These are phyloP conservation scores for Eumeta japonica DNA, from an alignment of 1,140 invertebrate species.

Conservation along the genomic window DNA sequence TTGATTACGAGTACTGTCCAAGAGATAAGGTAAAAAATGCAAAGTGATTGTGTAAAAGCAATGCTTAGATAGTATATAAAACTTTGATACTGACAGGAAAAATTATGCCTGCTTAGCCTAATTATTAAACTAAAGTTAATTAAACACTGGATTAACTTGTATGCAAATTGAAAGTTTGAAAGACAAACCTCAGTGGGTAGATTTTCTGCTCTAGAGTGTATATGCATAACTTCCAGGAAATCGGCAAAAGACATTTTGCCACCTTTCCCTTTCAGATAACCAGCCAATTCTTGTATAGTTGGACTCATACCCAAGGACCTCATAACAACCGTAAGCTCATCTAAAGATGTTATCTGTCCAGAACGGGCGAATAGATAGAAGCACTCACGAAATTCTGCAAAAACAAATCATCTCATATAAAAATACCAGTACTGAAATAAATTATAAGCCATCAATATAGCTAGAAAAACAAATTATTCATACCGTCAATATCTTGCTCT, in stretches of 20 bases:
- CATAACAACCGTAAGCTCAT: slow-evolving; percentile 93
- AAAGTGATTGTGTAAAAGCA: too few relatives aligned
- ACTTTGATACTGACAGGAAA: too few relatives aligned
- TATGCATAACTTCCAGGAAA: slow-evolving; percentile 93
- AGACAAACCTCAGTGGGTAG: slow-evolving; percentile 77
- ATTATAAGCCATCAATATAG: slow-evolving; percentile 1
- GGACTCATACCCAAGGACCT: slow-evolving; percentile 89
- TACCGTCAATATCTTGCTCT: slow-evolving; percentile 83
- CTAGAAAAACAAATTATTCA: slow-evolving; percentile 9
- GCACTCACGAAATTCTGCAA: slow-evolving; percentile 89
- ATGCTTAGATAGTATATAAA: too few relatives aligned
- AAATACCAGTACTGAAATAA: slow-evolving; percentile 9
- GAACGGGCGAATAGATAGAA: slow-evolving; percentile 89
- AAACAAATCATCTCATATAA: slow-evolving; percentile 19
- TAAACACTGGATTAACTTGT: too few relatives aligned
- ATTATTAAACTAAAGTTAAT: too few relatives aligned
- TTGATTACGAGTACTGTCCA: too few relatives aligned
- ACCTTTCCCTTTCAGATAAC: slow-evolving; percentile 81
- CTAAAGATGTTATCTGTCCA: slow-evolving; percentile 81
- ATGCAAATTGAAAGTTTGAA: too few relatives aligned
- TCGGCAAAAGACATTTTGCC: slow-evolving; percentile 94
- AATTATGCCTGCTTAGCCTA: too few relatives aligned
- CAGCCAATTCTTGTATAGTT: slow-evolving; percentile 85
- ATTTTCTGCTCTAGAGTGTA: slow-evolving; percentile 84
- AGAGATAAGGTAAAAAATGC: too few relatives aligned